A percentile compares a stretch with the other conserved stretches of the same genome.
Evolutionary conservation across 2,113 vertebrate genomes (phyloP).

Genomic region (Chionodraco myersi): DNA sequence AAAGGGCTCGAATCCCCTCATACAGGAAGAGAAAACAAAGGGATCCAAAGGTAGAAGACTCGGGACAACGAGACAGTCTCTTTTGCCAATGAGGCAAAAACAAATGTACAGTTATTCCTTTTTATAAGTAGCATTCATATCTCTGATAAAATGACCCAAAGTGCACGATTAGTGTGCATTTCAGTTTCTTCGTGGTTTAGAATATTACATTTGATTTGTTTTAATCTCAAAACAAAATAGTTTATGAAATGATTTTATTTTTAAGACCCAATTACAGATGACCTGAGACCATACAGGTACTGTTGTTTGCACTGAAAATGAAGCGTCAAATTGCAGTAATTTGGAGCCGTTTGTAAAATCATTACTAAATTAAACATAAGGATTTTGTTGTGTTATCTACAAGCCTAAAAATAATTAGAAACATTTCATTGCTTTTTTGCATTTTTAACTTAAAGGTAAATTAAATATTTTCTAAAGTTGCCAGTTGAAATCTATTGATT

Average conservation of each 20-base stretch:
- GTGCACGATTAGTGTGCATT: conserved; percentile 46
- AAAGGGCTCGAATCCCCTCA: conserved; percentile 45
- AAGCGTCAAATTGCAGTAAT: conserved; percentile 54
- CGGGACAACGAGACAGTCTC: conserved; percentile 21
- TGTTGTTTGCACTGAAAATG: conserved; percentile 58
- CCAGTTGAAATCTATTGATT: conserved; percentile 54
- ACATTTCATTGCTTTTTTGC: conserved; percentile 40
- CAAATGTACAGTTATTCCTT: conserved; percentile 53
- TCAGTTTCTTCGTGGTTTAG: conserved; percentile 28
- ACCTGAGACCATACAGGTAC: conserved; percentile 34
- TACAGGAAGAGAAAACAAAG: conserved; percentile 55
- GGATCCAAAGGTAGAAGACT: conserved; percentile 66
- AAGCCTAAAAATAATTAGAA: conserved; percentile 21
- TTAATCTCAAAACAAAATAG: conserved; percentile 17
- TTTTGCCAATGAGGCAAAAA: conserved; percentile 57
- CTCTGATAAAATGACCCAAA: conserved; percentile 28
- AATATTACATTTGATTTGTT: conserved; percentile 21
- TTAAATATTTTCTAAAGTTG: conserved; percentile 59
- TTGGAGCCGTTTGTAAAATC: conserved; percentile 42
- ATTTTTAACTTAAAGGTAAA: conserved; percentile 61
- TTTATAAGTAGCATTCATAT: conserved; percentile 59
- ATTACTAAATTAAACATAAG: conserved; percentile 14
- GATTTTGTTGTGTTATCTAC: conserved; percentile 22
- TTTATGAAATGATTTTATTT: conserved; percentile 33
- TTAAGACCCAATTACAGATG: conserved; percentile 25